phyloP scores from a whole-genome alignment of 2,797 vertebrate species.

The Sarcoramphus papa region DNA sequence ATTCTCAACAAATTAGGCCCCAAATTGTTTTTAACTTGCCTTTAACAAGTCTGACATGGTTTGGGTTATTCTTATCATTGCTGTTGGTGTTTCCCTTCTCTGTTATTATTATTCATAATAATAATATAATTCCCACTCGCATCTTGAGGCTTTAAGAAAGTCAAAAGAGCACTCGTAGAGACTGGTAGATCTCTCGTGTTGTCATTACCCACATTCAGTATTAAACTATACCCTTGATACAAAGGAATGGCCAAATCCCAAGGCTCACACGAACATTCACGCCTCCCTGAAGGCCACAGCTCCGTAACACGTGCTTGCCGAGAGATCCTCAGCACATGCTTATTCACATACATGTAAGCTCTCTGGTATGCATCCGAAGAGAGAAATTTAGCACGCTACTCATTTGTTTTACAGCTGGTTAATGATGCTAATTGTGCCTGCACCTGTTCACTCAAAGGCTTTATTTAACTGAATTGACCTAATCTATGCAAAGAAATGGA shows the following conservation, averaged over 20 bases:
- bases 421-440: not conserved
- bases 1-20: not conserved
- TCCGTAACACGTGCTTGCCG: not conserved
- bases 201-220: not conserved
- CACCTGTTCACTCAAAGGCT: not conserved
- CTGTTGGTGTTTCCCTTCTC: not conserved
- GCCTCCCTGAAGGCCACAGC: not conserved
- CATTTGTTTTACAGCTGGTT: not conserved
- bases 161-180: not conserved
- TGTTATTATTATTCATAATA: not conserved
- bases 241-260: not conserved
- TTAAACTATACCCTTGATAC: not conserved
- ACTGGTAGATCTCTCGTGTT: not conserved
- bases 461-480: not conserved
- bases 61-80: not conserved
- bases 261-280: fast-evolving
- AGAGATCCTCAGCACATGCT: not conserved
- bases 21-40: not conserved
- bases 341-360: not conserved
- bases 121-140: not conserved
- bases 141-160: not conserved
- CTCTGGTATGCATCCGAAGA: not conserved
- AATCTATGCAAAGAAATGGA: not conserved
- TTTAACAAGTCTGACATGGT: not conserved
- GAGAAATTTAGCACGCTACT: not conserved